Evolutionary conservation across 2,113 vertebrate species (phyloP).

Genomic region (Sorex araneus): DNA sequence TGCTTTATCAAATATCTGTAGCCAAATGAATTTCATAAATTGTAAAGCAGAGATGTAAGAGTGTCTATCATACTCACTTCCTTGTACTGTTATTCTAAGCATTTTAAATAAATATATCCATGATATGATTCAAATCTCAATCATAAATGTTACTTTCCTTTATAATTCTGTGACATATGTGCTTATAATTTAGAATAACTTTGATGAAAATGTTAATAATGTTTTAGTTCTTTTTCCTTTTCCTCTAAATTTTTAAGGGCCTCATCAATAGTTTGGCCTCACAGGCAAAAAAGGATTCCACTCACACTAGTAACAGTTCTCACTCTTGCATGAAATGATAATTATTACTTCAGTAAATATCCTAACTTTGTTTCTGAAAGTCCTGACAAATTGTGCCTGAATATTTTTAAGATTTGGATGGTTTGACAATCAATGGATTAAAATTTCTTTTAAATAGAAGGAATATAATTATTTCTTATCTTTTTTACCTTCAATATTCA

Average conservation of each 20-base stretch:
- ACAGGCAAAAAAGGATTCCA: not conserved
- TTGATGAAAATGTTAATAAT: conserved; percentile 54
- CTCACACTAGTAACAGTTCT: not conserved
- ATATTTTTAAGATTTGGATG: not conserved
- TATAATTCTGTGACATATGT: conserved; percentile 60
- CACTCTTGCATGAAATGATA: not conserved
- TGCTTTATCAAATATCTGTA: conserved; percentile 47
- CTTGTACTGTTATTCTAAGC: conserved; percentile 61
- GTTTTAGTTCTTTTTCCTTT: not conserved
- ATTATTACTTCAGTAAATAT: not conserved
- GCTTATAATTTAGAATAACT: conserved; percentile 36
- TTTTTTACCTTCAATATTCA: not conserved
- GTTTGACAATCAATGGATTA: not conserved
- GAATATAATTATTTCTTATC: not conserved
- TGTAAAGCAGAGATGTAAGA: conserved; percentile 56
- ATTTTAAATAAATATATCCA: conserved; percentile 70
- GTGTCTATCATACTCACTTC: conserved; percentile 64
- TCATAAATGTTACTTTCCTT: conserved; percentile 76
- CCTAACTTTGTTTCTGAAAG: conserved; percentile 1
- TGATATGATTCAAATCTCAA: conserved; percentile 69
- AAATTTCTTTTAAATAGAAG: not conserved
- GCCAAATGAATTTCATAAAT: conserved; percentile 68
- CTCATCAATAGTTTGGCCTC: not conserved
- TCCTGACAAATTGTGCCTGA: not conserved
- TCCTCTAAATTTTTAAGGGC: not conserved